A percentile compares a stretch with the other conserved stretches of the same genome.
These are phyloP conservation scores for Perdita meconis DNA, from an alignment of 2,888 invertebrate species.

Conservation along the genomic window DNA sequence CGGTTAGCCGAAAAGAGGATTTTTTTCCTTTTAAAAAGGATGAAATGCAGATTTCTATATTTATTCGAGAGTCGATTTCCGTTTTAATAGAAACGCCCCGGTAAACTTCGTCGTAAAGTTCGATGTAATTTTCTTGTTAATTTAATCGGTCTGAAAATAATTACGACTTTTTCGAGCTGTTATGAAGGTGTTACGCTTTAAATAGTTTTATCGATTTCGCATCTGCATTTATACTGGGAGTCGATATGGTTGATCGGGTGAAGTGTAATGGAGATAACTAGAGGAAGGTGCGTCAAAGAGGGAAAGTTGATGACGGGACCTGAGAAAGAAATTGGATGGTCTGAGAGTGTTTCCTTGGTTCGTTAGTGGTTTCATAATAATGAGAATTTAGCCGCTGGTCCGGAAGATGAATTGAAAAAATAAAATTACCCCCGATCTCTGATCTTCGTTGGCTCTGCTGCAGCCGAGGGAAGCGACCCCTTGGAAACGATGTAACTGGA, in stretches of 20 bases:
- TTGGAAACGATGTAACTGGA: neutral
- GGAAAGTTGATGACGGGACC: slow-evolving; percentile 39
- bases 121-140: neutral
- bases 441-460: slow-evolving; percentile 52
- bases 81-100: too few relatives aligned
- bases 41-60: neutral
- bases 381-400: slow-evolving; percentile 68
- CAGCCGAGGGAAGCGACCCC: neutral
- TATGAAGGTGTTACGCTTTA: slow-evolving; percentile 11
- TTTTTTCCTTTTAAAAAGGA: neutral
- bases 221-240: slow-evolving; percentile 65
- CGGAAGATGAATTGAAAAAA: slow-evolving; percentile 73
- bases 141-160: neutral
- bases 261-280: slow-evolving; percentile 49
- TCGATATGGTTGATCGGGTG: slow-evolving; percentile 75
- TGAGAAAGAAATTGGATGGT: slow-evolving; percentile 62
- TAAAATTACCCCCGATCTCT: slow-evolving; percentile 80
- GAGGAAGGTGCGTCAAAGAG: slow-evolving; percentile 19
- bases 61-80: too few relatives aligned
- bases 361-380: slow-evolving; percentile 81
- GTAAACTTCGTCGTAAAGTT: neutral
- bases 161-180: neutral
- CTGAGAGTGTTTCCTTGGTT: slow-evolving; percentile 73
- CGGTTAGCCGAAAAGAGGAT: neutral
- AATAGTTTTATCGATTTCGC: slow-evolving; percentile 61